Base-by-base conservation (phyloP, 1,140 invertebrate genomes). In the Brachionus koreanus region DNA sequence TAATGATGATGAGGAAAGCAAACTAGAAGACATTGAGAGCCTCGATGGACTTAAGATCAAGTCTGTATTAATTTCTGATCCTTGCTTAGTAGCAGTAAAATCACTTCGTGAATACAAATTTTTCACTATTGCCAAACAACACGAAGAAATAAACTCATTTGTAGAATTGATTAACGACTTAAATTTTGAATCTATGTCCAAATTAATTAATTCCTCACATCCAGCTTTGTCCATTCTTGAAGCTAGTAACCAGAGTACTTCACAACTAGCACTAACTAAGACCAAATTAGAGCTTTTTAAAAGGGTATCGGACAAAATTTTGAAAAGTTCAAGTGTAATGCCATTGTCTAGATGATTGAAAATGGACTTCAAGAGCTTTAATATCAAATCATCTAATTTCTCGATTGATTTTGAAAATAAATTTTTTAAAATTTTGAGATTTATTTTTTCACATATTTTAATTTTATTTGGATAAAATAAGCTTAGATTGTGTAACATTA, bases 111-210 rank as follows among this genome's bases (percentile, higher is more conserved):
- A 79, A 61, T 79, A 79, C 3, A 79, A 43, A 65, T 61, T 79
- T 61, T 61, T 57, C 10, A 79, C 37, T 25, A 79, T 65, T 37
- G 46, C 49, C n/a, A 79, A 57, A 23, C 49, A 61, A 23, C 35
- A 61, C 13, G 35, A 19, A 10, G 76, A 57, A 35, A 79, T 57
- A 13, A 61, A 37, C 13, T 19, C 25, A 79, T 79, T 61, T 0
- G 61, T 65, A 10, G 76, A 79, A 23, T 79, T 79, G 5, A 79
- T 42, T 39, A 79, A 13, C 10, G 25, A 65, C 23, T 65, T 57
- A 39, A 79, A 65, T 61, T 79, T 79, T 5, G 49, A 33, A 61
- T 79, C 76, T 6, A 61, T 35, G n/a, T 43, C 76, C 19, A 61
- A 74, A 29, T 13, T 74, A 43, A 74, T 46, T 49, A 74, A 33